A percentile compares a stretch with the other conserved stretches of the same genome.
Conservation (phyloP, 2,113 vertebrate genomes). For the Heptranchias perlo region DNA sequence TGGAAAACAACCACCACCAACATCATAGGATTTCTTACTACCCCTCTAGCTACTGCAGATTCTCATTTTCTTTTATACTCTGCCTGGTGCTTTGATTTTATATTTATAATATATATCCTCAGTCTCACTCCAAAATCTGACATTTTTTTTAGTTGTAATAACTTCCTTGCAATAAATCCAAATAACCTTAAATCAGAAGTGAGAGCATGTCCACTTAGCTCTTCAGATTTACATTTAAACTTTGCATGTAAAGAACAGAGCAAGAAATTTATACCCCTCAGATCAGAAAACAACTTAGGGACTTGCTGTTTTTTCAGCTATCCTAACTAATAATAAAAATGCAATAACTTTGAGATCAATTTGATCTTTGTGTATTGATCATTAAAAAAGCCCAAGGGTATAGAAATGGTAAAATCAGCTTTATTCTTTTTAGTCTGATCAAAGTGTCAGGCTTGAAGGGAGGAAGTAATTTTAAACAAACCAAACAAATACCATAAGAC, state of each 20-base stretch:
- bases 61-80: background rate
- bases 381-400: too few species aligned
- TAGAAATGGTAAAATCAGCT: too few species aligned
- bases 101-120: background rate
- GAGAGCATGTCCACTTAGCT: background rate
- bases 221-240: background rate
- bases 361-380: too few species aligned
- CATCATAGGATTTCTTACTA: background rate
- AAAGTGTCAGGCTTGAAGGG: too few species aligned
- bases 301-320: background rate
- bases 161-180: background rate
- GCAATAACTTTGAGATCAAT: too few species aligned
- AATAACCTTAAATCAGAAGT: conserved; percentile 2
- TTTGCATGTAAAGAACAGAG: background rate
- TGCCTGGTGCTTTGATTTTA: background rate
- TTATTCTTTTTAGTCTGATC: too few species aligned
- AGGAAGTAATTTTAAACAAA: too few species aligned
- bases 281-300: background rate
- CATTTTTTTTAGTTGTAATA: too few species aligned
- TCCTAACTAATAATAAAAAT: too few species aligned
- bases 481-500: too few species aligned
- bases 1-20: background rate
- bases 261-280: background rate
- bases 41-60: background rate
- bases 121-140: background rate